Base-by-base conservation (phyloP, 2,888 invertebrate genomes). In the Lysandra bellargus region DNA sequence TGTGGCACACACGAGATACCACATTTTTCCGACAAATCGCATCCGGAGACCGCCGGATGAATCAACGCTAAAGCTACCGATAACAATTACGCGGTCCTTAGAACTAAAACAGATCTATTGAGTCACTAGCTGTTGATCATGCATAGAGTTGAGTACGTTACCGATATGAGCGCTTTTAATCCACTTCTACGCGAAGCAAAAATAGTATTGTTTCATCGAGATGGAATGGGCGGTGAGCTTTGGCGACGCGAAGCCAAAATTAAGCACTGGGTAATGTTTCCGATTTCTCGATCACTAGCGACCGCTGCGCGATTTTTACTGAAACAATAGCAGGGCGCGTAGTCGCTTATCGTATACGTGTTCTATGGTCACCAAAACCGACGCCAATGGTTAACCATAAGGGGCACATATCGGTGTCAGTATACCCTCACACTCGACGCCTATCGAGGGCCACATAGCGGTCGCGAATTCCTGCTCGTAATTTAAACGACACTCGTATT, bases 401-500 rank as follows among this genome's bases (percentile, higher is more conserved):
- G 92, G 92, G 91, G 84, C 84, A 83, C 83, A 84, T 90, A 93
- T 93, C 85, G 89, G 91, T 93, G 93, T 92, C 94, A 93, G 88
- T 86, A 88, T 88, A 88, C 87, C 87, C 88, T 86, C 85, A 88
- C 88, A 85, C 84, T 82, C 84, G 80, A 79, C 69, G 83, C 82
- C 86, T 84, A 87, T 84, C 84, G 87, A 90, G 92, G 92, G 89
- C 92, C 92, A 89, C 90, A 90, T 94, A 94, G 94, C 94, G 94
- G 94, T 92, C 91, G 90, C 93, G 84, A 92, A 94, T 94, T 92
- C 94, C 94, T 90, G 87, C 91, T 93, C 93, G 93, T 94, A 93
- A 93, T 92, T 92, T 91, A 89, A 91, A 91, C 90, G 86, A 89
- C 82, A 87, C 89, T 85, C 84, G 84, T 80, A 80, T 78, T 79